Evolutionary conservation across 2,888 invertebrate genomes (phyloP).

Genomic region (Agrochola macilenta): DNA sequence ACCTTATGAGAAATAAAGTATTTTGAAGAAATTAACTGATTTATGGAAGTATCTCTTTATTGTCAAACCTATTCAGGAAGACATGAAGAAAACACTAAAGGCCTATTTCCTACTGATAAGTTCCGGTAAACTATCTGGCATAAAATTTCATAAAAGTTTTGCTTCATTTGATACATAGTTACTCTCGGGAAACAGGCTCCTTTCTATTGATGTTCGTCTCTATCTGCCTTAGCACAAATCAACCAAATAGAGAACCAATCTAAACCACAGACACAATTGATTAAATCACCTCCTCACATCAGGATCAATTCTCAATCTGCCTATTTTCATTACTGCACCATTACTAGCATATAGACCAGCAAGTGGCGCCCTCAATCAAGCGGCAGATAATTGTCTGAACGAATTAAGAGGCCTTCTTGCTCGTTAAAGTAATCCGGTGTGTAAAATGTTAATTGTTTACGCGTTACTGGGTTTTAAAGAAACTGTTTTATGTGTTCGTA

Average conservation of each 20-base stretch:
- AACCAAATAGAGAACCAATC: conserved; percentile 14
- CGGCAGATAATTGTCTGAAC: conserved; percentile 50
- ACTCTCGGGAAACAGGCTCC: no score
- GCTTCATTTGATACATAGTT: no score
- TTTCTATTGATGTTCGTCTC: neutral
- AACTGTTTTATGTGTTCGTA: neutral
- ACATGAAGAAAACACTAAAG: neutral
- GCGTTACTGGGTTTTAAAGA: neutral
- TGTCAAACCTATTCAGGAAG: neutral
- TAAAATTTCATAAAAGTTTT: neutral
- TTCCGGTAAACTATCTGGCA: neutral
- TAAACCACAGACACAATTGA: neutral
- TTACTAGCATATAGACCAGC: conserved; percentile 37
- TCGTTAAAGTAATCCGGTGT: conserved; percentile 47
- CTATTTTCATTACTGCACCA: conserved; percentile 52
- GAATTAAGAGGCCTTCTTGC: conserved; percentile 59
- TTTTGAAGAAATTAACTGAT: neutral
- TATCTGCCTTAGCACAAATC: conserved; percentile 1
- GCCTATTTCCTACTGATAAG: neutral
- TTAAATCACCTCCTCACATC: conserved; percentile 13
- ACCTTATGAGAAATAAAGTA: neutral
- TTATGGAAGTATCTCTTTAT: neutral
- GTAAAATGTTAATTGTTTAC: conserved; percentile 44
- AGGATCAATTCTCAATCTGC: conserved; percentile 33
- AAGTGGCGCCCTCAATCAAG: conserved; percentile 45